Evolutionary conservation across 2,113 vertebrate species (phyloP).

Genomic region (Sinosuthora webbiana): DNA sequence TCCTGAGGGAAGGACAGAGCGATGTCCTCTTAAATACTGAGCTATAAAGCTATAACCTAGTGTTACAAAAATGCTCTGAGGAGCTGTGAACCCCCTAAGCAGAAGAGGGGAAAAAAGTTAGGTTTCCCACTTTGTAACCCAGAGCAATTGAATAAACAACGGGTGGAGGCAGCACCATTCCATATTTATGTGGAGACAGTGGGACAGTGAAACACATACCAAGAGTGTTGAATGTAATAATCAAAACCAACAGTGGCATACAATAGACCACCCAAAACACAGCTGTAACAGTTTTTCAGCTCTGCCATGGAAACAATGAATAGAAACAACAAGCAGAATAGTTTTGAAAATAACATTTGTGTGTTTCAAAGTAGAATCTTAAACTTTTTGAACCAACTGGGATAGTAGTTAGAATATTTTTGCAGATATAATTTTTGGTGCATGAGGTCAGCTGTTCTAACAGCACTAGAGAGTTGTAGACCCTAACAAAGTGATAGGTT

Average conservation of each 20-base stretch:
- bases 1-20: not conserved
- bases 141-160: not conserved
- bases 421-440: not conserved
- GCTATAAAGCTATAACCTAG: not conserved
- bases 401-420: not conserved
- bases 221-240: slow-evolving; percentile 18
- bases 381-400: not conserved
- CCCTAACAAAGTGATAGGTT: not conserved
- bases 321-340: slow-evolving; percentile 17
- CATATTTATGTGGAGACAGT: slow-evolving; percentile 19
- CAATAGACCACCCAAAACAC: slow-evolving; percentile 66
- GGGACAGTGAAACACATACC: slow-evolving; percentile 19
- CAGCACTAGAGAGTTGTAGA: not conserved
- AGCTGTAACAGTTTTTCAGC: slow-evolving; percentile 48
- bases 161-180: slow-evolving; percentile 36
- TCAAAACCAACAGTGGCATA: slow-evolving; percentile 55
- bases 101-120: not conserved
- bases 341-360: slow-evolving; percentile 32
- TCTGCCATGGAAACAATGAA: slow-evolving; percentile 45
- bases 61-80: not conserved
- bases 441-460: not conserved
- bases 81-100: not conserved
- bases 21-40: not conserved
- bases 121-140: not conserved
- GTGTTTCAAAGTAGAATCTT: not conserved